Evolutionary conservation across 92 coral and sea anemone species (phyloP).

Genomic region (Palythoa grandiflora): DNA sequence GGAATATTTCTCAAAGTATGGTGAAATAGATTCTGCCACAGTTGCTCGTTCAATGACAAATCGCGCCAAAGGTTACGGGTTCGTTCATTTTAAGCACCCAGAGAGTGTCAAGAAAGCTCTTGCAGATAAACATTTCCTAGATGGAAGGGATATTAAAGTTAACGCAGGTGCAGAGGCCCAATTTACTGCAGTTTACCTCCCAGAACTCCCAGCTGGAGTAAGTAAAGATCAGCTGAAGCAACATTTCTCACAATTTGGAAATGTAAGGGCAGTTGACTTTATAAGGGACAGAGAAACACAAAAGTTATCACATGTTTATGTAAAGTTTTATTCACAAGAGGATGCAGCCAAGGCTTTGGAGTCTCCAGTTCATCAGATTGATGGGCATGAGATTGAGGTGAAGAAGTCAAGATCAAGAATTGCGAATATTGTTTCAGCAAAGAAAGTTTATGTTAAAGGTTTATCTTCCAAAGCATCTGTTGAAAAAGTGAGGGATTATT

Average conservation of each 20-base stretch:
- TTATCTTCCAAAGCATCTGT: conserved; percentile 57
- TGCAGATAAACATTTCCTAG: conserved; percentile 46
- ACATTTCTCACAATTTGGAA: conserved; percentile 64
- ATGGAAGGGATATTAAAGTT: conserved; percentile 58
- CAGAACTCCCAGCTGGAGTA: conserved; percentile 61
- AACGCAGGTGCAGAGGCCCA: conserved; percentile 44
- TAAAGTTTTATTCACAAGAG: conserved; percentile 56
- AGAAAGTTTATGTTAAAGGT: conserved; percentile 59
- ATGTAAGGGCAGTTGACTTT: conserved; percentile 61
- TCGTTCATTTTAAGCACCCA: conserved; percentile 62
- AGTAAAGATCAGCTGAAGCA: conserved; percentile 49
- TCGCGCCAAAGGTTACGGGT: conserved; percentile 70
- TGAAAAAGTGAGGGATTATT: conserved; percentile 60
- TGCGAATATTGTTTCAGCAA: conserved; percentile 39
- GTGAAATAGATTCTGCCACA: conserved; percentile 62
- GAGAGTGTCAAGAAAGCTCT: conserved; percentile 55
- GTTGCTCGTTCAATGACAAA: conserved; percentile 54
- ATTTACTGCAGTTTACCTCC: conserved; percentile 58
- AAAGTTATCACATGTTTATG: conserved; percentile 58
- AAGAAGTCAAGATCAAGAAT: conserved; percentile 35
- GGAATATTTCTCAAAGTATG: conserved; percentile 65
- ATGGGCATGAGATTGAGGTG: conserved; percentile 19
- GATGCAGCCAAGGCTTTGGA: conserved; percentile 61
- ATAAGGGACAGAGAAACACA: conserved; percentile 43
- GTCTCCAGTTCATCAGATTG: conserved; percentile 53